Percentiles rank a stretch among this genome's conserved stretches.
Conservation (phyloP, 2,888 invertebrate species). For the Coelinius sp. region DNA sequence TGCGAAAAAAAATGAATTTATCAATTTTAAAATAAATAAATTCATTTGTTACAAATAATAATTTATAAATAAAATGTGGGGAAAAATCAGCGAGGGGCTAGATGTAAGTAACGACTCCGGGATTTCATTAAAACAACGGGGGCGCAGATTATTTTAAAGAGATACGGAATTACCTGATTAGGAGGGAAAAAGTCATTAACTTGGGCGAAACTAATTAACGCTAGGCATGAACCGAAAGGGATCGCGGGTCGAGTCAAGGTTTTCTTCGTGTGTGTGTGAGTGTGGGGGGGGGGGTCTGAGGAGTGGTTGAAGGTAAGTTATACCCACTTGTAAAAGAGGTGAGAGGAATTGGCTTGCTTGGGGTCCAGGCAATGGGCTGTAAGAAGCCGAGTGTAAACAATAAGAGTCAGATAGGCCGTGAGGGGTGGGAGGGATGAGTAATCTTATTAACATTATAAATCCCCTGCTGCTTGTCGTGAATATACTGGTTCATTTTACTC, state of each 20-base stretch:
- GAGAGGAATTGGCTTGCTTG: constrained; percentile 18
- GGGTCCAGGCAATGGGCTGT: constrained; percentile 40
- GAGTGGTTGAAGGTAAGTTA: not conserved
- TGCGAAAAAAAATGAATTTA: too few relatives aligned
- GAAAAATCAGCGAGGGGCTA: not conserved
- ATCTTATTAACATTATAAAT: constrained; percentile 65
- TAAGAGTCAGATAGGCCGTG: constrained; percentile 55
- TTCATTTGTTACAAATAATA: not conserved
- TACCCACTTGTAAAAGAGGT: not conserved
- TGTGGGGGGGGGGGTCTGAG: constrained; percentile 14
- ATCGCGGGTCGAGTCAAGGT: constrained; percentile 2
- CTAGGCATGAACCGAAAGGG: constrained; percentile 54
- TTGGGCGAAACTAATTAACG: constrained; percentile 72
- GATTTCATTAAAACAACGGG: constrained; percentile 71
- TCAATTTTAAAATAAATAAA: too few relatives aligned
- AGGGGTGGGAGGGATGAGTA: constrained; percentile 50
- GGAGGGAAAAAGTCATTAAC: constrained; percentile 72
- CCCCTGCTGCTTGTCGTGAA: constrained; percentile 47
- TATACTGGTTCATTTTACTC: not conserved
- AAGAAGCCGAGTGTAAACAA: constrained; percentile 61
- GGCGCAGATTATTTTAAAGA: constrained; percentile 72
- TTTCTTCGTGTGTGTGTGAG: constrained; percentile 9
- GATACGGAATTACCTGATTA: constrained; percentile 72
- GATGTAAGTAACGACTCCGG: constrained; percentile 70
- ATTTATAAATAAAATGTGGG: not conserved